These are phyloP conservation scores for Acanthisitta chloris DNA, from an alignment of 2,113 vertebrate genomes.

Conservation along the genomic window DNA sequence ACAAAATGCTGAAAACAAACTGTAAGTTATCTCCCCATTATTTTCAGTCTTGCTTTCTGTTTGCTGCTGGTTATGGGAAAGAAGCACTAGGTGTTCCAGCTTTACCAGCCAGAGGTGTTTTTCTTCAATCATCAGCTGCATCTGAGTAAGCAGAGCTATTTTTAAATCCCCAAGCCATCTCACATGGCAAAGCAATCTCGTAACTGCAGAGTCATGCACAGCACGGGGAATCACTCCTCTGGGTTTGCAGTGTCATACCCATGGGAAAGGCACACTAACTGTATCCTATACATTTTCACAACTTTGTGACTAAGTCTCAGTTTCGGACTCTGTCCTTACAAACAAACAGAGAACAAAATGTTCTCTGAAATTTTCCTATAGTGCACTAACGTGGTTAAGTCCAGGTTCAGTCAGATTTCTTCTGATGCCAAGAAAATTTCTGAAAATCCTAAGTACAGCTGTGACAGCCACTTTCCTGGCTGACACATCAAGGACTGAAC, in stretches of 20 bases:
- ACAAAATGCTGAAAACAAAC: background rate
- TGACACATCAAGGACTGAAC: background rate
- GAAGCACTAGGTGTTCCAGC: constrained; percentile 3
- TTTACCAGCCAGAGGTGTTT: background rate
- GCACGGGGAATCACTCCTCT: background rate
- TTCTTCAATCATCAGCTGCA: constrained; percentile 6
- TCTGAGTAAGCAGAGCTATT: constrained; percentile 57
- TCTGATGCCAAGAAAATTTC: background rate
- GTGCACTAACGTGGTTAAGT: background rate
- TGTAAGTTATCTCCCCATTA: background rate
- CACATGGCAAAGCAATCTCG: rapidly evolving
- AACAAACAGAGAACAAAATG: background rate
- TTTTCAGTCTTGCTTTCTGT: background rate
- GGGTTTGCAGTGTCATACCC: background rate
- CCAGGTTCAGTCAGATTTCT: background rate
- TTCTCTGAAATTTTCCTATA: constrained; percentile 6
- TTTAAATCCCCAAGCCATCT: background rate
- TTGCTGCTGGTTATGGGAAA: constrained; percentile 8
- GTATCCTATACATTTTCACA: background rate
- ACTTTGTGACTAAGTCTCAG: background rate
- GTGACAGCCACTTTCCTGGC: background rate
- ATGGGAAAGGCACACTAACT: background rate
- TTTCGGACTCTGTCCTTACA: background rate
- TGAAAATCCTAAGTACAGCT: background rate
- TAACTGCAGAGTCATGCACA: constrained; percentile 43